Percentiles rank a stretch among this genome's conserved stretches.
Conservation (phyloP, 2,113 vertebrate species). For the Aleadryas rufinucha region DNA sequence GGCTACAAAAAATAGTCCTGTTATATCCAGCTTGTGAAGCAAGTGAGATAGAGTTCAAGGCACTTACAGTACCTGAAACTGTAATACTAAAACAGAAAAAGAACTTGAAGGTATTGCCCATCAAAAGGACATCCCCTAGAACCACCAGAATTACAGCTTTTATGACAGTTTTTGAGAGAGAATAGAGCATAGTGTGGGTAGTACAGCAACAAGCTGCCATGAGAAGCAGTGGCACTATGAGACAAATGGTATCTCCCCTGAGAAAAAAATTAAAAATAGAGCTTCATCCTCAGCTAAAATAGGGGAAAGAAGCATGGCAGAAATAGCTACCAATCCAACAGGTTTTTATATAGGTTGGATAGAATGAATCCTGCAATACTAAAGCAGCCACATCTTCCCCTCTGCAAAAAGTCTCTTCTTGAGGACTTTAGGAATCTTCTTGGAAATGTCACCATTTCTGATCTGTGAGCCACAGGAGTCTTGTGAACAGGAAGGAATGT, state of each 20-base stretch:
- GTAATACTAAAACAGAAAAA: neutral
- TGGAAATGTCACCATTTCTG: neutral
- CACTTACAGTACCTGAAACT: neutral
- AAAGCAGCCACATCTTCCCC: neutral
- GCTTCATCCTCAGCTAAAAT: neutral
- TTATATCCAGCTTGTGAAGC: neutral
- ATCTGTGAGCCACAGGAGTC: neutral
- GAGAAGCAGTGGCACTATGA: neutral
- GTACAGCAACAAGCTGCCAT: neutral
- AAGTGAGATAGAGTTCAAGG: neutral
- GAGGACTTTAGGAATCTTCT: neutral
- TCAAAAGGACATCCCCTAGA: neutral
- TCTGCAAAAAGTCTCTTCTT: neutral
- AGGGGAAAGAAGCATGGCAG: neutral
- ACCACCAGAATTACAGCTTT: neutral
- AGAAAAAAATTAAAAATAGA: neutral
- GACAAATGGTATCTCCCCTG: neutral
- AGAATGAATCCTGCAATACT: accelerated
- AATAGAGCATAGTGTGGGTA: neutral
- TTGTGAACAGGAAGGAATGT: neutral
- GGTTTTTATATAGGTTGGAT: accelerated
- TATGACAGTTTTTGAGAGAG: neutral
- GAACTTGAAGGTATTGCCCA: neutral
- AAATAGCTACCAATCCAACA: neutral
- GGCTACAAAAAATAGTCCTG: neutral